Evolutionary conservation across 2,888 invertebrate genomes (phyloP), one percentile per base, ranked within the genome.

Genomic region (Tuberolachnus salignus): DNA sequence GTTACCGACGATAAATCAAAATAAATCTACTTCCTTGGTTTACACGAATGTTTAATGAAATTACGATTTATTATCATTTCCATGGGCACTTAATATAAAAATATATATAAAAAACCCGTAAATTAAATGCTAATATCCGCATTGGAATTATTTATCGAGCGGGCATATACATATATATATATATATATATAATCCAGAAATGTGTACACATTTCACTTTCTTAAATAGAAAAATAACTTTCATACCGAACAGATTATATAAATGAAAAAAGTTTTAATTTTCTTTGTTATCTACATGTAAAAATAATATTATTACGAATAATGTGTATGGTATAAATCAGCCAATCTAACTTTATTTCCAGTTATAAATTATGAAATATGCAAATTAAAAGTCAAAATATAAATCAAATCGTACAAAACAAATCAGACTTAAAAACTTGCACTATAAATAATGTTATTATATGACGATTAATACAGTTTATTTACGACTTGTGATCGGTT

Each of bases 391-490:
- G n/a, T 9, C 53, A 2, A 44, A 70, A 44, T 34, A 34, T 57
- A 44, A 55, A 70, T 51, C n/a, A 23, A 23, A 23, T 23, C 16
- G 44, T 8, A 21, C 21, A 63, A 44, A 42, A 26, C 8, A 34
- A 64, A 44, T 13, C 11, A 23, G n/a, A 13, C 10, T 70, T 23
- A n/a, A n/a, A 23, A 70, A 57, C 21, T 57, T 44, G 44, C 19
- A 21, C 8, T 70, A 70, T 21, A 70, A 57, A 53, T 55, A 34
- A 34, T n/a, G n/a, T n/a, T n/a, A n/a, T 34, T 34, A 34, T 21
- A 70, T 70, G 53, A 42, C 57, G n/a, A n/a, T n/a, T n/a, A n/a
- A n/a, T 23, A 23, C 21, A 44, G 44, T 44, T 57, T 44, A 70
- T 70, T 21, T 23, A 34, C 21, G 3, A 3, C 14, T 23, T 57